These are phyloP conservation scores for Philaenus spumarius DNA, from an alignment of 1,140 invertebrate species.

Conservation along the genomic window DNA sequence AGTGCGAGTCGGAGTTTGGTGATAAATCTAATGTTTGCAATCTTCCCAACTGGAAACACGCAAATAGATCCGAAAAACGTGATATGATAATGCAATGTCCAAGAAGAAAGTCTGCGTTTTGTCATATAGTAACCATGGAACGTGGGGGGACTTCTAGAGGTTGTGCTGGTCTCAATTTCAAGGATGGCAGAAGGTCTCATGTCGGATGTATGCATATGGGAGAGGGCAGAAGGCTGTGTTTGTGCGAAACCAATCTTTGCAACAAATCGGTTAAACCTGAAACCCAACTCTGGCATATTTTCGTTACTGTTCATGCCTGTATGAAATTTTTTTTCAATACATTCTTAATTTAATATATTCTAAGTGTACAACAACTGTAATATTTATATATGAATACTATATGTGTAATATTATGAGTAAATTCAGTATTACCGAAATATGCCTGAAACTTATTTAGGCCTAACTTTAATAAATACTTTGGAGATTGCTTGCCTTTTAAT, in stretches of 20 bases:
- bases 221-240: neutral
- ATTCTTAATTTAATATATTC: too few relatives aligned
- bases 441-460: too few relatives aligned
- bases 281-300: too few relatives aligned
- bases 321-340: too few relatives aligned
- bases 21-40: neutral
- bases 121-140: neutral
- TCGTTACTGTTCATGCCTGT: too few relatives aligned
- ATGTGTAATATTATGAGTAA: too few relatives aligned
- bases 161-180: neutral
- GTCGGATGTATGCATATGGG: conserved; percentile 2
- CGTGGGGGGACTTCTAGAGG: neutral
- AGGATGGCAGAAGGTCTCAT: neutral
- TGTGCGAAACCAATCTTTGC: conserved; percentile 5
- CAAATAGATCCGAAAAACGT: neutral
- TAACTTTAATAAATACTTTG: too few relatives aligned
- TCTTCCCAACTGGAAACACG: conserved; percentile 1
- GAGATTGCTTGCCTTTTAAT: too few relatives aligned
- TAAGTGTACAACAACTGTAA: too few relatives aligned
- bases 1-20: conserved; percentile 1
- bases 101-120: neutral
- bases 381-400: too few relatives aligned
- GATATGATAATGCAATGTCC: conserved; percentile 13
- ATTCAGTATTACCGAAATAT: too few relatives aligned
- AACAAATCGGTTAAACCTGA: too few relatives aligned